Evolutionary conservation across 2,888 invertebrate species (phyloP), one percentile per base, ranked within the genome.

Genomic region (Arge pagana): DNA sequence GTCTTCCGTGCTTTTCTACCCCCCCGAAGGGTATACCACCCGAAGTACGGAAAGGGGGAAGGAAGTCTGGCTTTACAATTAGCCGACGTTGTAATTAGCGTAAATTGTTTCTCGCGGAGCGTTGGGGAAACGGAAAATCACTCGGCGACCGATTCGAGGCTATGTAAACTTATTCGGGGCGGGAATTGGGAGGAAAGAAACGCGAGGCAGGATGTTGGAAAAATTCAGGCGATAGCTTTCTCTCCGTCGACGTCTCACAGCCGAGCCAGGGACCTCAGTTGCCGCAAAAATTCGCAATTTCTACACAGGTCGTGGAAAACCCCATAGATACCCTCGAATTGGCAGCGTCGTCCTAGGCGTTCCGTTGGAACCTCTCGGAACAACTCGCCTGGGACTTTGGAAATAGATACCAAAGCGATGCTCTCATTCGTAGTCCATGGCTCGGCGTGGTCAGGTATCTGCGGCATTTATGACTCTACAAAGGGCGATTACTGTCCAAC

Each of bases 21-120:
- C 11, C 13, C n/a, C 15, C 19, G 18, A 13, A 42, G 30, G 28
- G 40, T 16, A 26, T 40, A 39, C 13, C 15, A 19, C 18, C 10
- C 36, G 28, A 26, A 16, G 30, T 8, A 42, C 30, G 19, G 33
- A 16, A 16, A 19, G 21, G 26, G 42, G 51, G 61, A 57, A 61
- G 60, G 54, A 60, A 60, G 60, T 58, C 60, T 61, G 61, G 62
- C 64, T 55, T 67, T 71, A 69, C 70, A 72, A 74, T 74, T 73
- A 74, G 70, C 67, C 68, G 60, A 66, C 63, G 65, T 70, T 64
- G 71, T 71, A 74, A 74, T 74, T 72, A 74, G 71, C 72, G 71
- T 67, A 70, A 73, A 74, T 72, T 73, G 71, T 72, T 71, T 73
- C 69, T 68, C 66, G 57, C 41, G 28, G 48, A 16, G 24, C 13